Base-by-base conservation (phyloP, 2,797 vertebrate genomes). In the Sebastes jordani region DNA sequence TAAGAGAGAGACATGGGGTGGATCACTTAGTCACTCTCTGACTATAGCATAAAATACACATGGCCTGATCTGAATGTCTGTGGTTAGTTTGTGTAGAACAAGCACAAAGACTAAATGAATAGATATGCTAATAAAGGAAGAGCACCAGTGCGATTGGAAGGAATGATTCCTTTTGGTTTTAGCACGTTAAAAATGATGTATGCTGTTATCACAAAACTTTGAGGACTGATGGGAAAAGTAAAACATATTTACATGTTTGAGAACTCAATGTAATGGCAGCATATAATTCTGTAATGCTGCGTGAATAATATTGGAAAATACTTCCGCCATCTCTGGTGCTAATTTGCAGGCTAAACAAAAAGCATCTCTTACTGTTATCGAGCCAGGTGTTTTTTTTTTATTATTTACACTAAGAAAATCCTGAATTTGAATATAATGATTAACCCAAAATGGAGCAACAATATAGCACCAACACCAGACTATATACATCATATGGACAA, bases 21-120 rank as follows among this genome's bases (percentile, higher is more conserved):
- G 77, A 85, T 79, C 83, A 84, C 73, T 83, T 80, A 82, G 79
- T 88, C 59, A 71, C 66, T 80, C 64, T 84, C 36, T 42, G 67
- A 74, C 46, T 60, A n/a, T 4, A 18, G 65, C 63, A 72, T n/a
- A 36, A 36, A 76, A 83, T 27, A 66, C 58, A 77, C 60, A 38
- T 42, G 56, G 56, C 23, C 75, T 74, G 70, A 74, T 79, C 32
- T 72, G 23, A 71, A 67, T 54, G 49, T 85, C 70, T 78, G 42
- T 46, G 46, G 16, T 75, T 60, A 34, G n/a, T 63, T 71, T 64
- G 27, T 81, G 64, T 6, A 11, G 9, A 61, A 54, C 7, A 23
- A 68, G 72, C 60, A 63, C 18, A 29, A 54, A 38, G 4, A n/a
- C 1, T 29, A 71, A 18, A 74, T 74, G 7, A 77, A 62, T 65